Conservation (phyloP, 2,888 invertebrate genomes). For the Leptarthrus brevirostris region DNA sequence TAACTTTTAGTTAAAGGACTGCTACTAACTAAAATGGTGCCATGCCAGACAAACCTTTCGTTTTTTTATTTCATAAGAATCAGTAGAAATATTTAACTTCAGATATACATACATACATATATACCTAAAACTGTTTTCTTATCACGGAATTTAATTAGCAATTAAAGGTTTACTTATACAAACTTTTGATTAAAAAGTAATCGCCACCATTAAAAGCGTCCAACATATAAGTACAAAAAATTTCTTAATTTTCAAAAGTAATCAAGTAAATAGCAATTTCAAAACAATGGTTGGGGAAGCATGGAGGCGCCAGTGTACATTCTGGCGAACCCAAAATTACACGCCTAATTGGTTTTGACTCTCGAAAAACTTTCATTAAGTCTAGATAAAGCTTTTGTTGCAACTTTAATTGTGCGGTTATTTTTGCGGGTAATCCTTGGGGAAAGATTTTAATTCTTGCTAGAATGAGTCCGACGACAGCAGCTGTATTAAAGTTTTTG, state of each 20-base stretch:
- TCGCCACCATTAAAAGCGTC: slow-evolving; percentile 19
- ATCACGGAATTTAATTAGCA: too few relatives aligned
- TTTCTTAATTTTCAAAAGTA: slow-evolving; percentile 27
- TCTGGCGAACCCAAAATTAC: slow-evolving; percentile 34
- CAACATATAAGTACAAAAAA: slow-evolving; percentile 38
- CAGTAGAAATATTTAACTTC: too few relatives aligned
- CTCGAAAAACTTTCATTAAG: slow-evolving; percentile 47
- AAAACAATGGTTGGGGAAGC: not conserved
- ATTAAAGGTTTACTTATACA: too few relatives aligned
- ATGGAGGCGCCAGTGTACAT: slow-evolving; percentile 38
- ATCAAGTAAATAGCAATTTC: slow-evolving; percentile 20
- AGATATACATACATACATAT: too few relatives aligned
- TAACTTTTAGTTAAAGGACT: too few relatives aligned
- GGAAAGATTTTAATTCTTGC: slow-evolving; percentile 36
- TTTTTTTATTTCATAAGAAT: too few relatives aligned
- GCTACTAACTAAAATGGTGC: too few relatives aligned
- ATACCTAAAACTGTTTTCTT: too few relatives aligned
- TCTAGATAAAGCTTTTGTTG: slow-evolving; percentile 46
- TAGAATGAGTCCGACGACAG: slow-evolving; percentile 14
- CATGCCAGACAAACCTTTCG: too few relatives aligned
- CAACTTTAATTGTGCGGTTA: slow-evolving; percentile 46
- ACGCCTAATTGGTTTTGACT: slow-evolving; percentile 48
- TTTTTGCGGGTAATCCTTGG: slow-evolving; percentile 5
- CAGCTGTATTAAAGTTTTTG: not conserved
- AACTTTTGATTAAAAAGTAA: not conserved